Evolutionary conservation across 2,888 invertebrate genomes (phyloP).

Genomic region (Sesamia inferens): DNA sequence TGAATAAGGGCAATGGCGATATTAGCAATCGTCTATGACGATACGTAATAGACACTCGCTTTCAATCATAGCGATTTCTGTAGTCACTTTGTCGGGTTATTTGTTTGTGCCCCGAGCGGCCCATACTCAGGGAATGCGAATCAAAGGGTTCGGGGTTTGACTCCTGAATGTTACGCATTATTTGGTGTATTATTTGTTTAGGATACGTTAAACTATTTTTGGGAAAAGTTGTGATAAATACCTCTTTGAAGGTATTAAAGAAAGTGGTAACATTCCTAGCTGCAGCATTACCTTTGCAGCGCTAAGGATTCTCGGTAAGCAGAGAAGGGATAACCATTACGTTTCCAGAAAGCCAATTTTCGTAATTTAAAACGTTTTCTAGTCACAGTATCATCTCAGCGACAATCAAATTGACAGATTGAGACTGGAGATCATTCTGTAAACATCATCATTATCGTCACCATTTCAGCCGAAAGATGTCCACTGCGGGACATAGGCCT

Average conservation of each 20-base stretch:
- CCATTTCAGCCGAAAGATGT: no score
- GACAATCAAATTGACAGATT: not conserved
- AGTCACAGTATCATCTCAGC: not conserved
- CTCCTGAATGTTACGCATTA: constrained; percentile 45
- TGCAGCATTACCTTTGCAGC: not conserved
- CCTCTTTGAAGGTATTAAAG: not conserved
- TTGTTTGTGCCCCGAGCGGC: constrained; percentile 78
- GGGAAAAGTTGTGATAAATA: not conserved
- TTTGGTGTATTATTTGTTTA: constrained; percentile 40
- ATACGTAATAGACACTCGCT: constrained; percentile 60
- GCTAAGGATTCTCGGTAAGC: not conserved
- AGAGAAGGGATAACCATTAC: no score
- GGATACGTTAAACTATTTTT: constrained; percentile 25
- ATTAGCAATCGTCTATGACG: constrained; percentile 9
- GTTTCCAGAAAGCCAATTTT: not conserved
- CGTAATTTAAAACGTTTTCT: not conserved
- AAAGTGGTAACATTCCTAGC: no score
- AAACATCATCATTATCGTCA: no score
- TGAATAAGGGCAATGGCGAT: no score
- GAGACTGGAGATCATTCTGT: no score
- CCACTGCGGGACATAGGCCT: no score
- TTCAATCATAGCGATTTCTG: constrained; percentile 72
- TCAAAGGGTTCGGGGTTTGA: constrained; percentile 66
- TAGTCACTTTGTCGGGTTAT: constrained; percentile 74
- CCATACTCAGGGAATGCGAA: constrained; percentile 69